Evolutionary conservation across 2,797 vertebrate genomes (phyloP).

Genomic region (Oryzias dopingdopingensis): DNA sequence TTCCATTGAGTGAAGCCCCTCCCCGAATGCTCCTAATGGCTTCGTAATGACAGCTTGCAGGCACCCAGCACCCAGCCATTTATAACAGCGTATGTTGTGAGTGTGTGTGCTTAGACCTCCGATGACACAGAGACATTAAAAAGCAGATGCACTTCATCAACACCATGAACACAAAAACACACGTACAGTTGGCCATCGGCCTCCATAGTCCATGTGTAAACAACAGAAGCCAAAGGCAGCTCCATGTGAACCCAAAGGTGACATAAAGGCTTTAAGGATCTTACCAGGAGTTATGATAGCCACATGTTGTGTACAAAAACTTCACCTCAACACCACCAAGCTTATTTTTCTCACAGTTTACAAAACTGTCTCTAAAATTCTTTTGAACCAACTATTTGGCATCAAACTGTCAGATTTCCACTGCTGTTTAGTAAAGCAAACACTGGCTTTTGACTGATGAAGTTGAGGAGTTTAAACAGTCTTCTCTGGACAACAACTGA

Average conservation of each 20-base stretch:
- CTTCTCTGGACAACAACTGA: not conserved
- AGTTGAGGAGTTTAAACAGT: constrained; percentile 18
- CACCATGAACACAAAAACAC: constrained; percentile 27
- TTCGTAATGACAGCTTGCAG: constrained; percentile 78
- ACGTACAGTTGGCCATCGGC: constrained; percentile 50
- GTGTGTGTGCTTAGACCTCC: constrained; percentile 40
- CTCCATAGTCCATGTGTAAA: constrained; percentile 39
- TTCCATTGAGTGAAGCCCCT: constrained; percentile 56
- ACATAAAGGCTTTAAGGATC: constrained; percentile 48
- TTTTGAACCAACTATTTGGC: constrained; percentile 41
- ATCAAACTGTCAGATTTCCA: constrained; percentile 38
- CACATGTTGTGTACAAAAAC: constrained; percentile 48
- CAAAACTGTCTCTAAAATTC: constrained; percentile 17
- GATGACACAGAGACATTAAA: constrained; percentile 49
- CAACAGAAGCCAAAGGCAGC: constrained; percentile 45
- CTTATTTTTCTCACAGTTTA: constrained; percentile 31
- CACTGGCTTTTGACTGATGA: constrained; percentile 15
- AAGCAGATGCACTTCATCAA: constrained; percentile 61
- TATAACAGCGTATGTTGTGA: constrained; percentile 56
- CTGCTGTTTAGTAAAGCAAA: constrained; percentile 40
- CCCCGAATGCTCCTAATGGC: constrained; percentile 71
- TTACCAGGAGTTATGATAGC: constrained; percentile 39
- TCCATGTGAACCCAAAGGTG: constrained; percentile 51
- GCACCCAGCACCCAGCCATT: constrained; percentile 70
- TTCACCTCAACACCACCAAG: constrained; percentile 50